Conservation (phyloP, 2,113 vertebrate species). For the Chaenogobius annularis region DNA sequence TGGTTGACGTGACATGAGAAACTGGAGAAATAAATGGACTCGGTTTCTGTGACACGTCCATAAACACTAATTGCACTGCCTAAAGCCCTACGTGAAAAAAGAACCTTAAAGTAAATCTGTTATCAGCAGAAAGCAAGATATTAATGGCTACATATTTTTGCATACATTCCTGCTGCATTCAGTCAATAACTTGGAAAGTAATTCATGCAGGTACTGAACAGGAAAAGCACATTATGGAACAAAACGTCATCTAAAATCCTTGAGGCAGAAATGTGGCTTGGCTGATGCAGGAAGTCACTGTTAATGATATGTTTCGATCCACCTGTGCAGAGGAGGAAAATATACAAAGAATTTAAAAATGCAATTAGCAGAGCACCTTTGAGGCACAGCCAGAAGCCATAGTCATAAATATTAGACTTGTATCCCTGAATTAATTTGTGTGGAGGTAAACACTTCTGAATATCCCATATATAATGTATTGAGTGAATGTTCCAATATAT, state of each 20-base stretch:
- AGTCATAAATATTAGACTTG: slow-evolving; percentile 5
- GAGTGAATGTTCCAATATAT: background rate
- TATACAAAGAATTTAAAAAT: background rate
- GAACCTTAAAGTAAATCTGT: background rate
- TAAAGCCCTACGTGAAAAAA: background rate
- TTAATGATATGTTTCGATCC: slow-evolving; percentile 11
- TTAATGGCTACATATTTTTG: background rate
- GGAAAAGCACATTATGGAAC: background rate
- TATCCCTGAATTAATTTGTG: slow-evolving; percentile 4
- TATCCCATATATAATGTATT: background rate
- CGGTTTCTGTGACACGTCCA: too few species aligned
- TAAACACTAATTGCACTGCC: too few species aligned
- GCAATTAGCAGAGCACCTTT: slow-evolving; percentile 1
- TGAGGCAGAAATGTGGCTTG: background rate
- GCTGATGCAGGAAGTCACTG: background rate
- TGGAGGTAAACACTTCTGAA: slow-evolving; percentile 4
- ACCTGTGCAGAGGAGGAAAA: background rate
- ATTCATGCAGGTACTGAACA: background rate
- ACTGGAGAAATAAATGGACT: too few species aligned
- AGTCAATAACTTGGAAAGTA: background rate
- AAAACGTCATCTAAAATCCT: background rate
- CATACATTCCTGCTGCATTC: background rate
- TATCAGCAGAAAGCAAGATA: background rate
- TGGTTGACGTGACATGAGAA: too few species aligned
- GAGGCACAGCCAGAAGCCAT: background rate